Evolutionary conservation across 2,888 invertebrate genomes (phyloP).

Genomic region (Terebella lapidaria): DNA sequence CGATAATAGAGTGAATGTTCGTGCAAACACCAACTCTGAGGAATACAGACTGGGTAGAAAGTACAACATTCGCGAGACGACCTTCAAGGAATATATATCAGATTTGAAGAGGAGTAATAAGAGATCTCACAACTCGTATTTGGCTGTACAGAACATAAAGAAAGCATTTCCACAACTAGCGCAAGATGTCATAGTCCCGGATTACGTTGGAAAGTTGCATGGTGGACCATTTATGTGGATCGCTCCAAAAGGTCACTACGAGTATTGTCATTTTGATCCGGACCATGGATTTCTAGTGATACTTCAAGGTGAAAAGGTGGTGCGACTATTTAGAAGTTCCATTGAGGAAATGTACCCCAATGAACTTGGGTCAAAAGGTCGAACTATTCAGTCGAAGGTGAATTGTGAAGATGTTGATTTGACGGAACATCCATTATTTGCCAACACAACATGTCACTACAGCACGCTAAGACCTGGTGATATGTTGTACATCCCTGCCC

Average conservation of each 20-base stretch:
- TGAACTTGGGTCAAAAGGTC: conserved; percentile 27
- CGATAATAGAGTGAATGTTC: conserved; percentile 25
- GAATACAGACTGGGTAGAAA: conserved; percentile 29
- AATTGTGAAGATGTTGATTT: conserved; percentile 27
- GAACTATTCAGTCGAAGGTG: conserved; percentile 29
- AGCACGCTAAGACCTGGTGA: conserved; percentile 25
- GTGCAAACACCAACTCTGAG: conserved; percentile 27
- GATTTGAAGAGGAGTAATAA: conserved; percentile 25
- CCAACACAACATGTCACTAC: conserved; percentile 23
- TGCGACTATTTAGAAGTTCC: conserved; percentile 27
- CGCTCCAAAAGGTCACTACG: conserved; percentile 30
- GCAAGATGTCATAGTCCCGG: conserved; percentile 27
- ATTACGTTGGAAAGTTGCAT: conserved; percentile 31
- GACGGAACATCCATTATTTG: conserved; percentile 21
- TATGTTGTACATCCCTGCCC: conserved; percentile 31
- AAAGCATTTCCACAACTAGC: conserved; percentile 26
- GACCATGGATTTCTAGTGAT: conserved; percentile 31
- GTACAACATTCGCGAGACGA: conserved; percentile 27
- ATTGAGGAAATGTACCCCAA: conserved; percentile 28
- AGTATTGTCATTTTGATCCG: conserved; percentile 31
- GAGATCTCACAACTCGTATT: conserved; percentile 25
- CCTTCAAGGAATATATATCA: conserved; percentile 27
- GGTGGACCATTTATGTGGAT: conserved; percentile 32
- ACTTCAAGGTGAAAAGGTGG: conserved; percentile 26
- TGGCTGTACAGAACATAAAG: conserved; percentile 32